A percentile compares a stretch with the other conserved stretches of the same genome.
phyloP scores from a whole-genome alignment of 1,140 invertebrate species.

The Drosophila hydei region DNA sequence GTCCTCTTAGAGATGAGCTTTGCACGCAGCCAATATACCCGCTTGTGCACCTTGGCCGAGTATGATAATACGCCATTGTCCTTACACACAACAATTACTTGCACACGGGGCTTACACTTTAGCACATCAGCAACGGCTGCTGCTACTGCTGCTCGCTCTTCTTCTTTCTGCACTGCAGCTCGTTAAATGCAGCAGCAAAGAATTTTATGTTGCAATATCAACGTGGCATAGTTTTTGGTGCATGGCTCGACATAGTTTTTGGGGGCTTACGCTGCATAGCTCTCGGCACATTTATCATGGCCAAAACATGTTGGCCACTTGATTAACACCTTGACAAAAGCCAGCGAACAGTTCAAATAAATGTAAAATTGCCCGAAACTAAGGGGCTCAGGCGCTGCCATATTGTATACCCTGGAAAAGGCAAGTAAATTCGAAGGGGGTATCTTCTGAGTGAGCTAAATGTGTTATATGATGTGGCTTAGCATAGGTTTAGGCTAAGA shows the following conservation, averaged over 20 bases:
- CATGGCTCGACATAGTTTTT: conserved; percentile 2
- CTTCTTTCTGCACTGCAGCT: background rate
- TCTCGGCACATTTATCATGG: conserved; percentile 61
- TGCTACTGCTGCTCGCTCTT: background rate
- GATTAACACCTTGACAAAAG: conserved; percentile 67
- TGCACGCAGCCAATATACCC: no score
- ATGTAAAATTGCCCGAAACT: conserved; percentile 48
- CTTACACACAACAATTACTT: conserved; percentile 71
- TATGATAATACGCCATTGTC: conserved; percentile 63
- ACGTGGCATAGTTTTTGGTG: conserved; percentile 59
- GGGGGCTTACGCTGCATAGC: conserved; percentile 2
- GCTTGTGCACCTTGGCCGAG: no score
- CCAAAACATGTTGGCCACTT: conserved; percentile 66
- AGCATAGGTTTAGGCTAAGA: no score
- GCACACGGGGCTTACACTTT: conserved; percentile 31
- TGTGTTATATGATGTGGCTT: background rate
- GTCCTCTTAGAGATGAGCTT: no score
- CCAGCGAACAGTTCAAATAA: conserved; percentile 52
- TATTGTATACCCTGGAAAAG: conserved; percentile 7
- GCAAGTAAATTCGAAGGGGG: accelerated
- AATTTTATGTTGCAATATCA: conserved; percentile 47
- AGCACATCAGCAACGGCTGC: conserved; percentile 11
- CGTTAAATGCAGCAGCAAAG: conserved; percentile 38
- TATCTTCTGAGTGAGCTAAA: background rate
- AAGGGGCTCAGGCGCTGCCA: conserved; percentile 9